Base-by-base conservation (phyloP, 2,797 vertebrate genomes). In the Ambastaia sidthimunki region DNA sequence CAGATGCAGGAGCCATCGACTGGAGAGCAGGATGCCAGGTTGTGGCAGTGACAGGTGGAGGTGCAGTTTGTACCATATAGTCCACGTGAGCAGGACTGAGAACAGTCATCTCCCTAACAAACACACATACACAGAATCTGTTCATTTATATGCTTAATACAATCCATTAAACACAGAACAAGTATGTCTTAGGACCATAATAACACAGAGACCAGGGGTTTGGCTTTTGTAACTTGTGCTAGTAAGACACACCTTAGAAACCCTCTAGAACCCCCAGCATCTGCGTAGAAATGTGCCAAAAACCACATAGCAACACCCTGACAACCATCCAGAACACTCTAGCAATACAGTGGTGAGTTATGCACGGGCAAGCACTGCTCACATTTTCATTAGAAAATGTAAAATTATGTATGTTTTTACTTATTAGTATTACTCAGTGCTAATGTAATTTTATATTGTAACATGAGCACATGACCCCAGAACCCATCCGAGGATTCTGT, bases 1-100 rank as follows among this genome's bases (percentile, higher is more conserved):
- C 98, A 99, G 86, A 95, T 87, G 82, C 98, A 99, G 81, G 95
- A 95, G n/a, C 98, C 98, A 1, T 99, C 96, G 57, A 93, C 87
- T 0, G 96, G 95, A 76, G 95, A 98, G 88, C 98, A 99, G 31
- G 91, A 81, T 0, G 94, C 97, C 0, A 93, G 92, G 1, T 99
- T 97, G 83, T 91, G 92, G 90, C 98, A 99, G 89, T 91, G 92
- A 81, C 98, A 99, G 44, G 94, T 86, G 1, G 93, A 97, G 0
- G 95, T 95, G 90, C 98, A 99, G 87, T 96, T 97, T 78, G 92
- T 89, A 34, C 98, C 98, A 0, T 95, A 97, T 52, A 96, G 94
- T 75, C 96, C 96, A 10, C 91, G 81, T 10, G 93, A 88, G 88
- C 98, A 99, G 63, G 90, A 87, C 9, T 92, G 76, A 0, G 94